Percentiles rank a stretch among this genome's conserved stretches.
phyloP scores from a whole-genome alignment of 2,113 vertebrate species.

The Phalacrocorax carbo region DNA sequence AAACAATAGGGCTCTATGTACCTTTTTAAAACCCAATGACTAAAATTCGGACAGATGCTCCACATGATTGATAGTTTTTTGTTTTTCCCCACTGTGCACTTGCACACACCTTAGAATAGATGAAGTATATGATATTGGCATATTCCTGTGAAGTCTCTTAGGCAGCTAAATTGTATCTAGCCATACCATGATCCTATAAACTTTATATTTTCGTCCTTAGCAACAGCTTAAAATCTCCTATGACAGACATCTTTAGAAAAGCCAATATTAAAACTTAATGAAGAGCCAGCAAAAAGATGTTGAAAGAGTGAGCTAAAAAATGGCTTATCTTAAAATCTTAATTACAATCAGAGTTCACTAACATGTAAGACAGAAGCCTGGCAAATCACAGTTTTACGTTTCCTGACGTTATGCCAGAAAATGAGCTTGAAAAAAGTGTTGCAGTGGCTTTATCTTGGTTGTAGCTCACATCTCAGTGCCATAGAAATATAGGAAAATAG shows the following conservation, averaged over 20 bases:
- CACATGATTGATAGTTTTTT: background rate
- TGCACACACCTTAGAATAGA: background rate
- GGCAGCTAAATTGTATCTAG: background rate
- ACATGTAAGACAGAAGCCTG: background rate
- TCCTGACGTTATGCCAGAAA: background rate
- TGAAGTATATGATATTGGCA: background rate
- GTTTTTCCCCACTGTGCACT: background rate
- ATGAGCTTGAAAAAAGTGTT: background rate
- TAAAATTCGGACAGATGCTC: background rate
- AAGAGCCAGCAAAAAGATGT: background rate
- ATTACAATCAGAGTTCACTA: background rate
- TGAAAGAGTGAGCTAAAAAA: background rate
- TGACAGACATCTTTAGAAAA: background rate
- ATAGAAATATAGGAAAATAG: background rate
- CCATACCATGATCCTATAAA: background rate
- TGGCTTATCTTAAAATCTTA: background rate
- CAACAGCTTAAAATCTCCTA: background rate
- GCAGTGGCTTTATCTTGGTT: background rate
- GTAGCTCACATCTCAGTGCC: background rate
- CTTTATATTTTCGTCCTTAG: background rate
- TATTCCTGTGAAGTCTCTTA: background rate
- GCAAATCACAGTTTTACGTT: background rate
- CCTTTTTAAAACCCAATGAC: background rate
- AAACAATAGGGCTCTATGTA: background rate
- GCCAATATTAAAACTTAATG: background rate